A percentile compares a stretch with the other conserved stretches of the same genome.
Conservation (phyloP, 2,797 vertebrate species). For the Bufotes viridis region DNA sequence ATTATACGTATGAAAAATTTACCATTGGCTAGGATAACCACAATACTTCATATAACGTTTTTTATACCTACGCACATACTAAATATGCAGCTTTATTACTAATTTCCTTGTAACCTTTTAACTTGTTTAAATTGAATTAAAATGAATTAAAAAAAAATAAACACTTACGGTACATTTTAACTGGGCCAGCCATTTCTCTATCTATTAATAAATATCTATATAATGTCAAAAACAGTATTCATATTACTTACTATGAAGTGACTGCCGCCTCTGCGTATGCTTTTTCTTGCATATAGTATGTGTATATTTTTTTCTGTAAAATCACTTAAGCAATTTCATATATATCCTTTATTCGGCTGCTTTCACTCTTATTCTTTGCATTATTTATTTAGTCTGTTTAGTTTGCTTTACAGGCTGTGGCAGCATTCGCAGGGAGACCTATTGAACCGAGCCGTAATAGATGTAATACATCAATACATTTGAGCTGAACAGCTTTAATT, state of each 20-base stretch:
- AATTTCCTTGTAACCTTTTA: too few relatives aligned
- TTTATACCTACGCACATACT: too few relatives aligned
- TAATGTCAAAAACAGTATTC: too few relatives aligned
- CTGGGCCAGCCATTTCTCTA: too few relatives aligned
- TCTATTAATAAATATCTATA: too few relatives aligned
- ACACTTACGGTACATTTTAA: too few relatives aligned
- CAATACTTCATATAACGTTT: too few relatives aligned
- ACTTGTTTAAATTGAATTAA: too few relatives aligned
- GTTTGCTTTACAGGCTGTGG: constrained; percentile 86
- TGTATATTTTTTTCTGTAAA: not conserved
- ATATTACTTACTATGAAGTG: not conserved
- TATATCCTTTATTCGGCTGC: constrained; percentile 67
- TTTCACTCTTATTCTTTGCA: constrained; percentile 70
- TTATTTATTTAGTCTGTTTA: constrained; percentile 97
- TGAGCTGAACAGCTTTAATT: constrained; percentile 99
- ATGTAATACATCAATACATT: constrained; percentile 99
- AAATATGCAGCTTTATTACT: too few relatives aligned
- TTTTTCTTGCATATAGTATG: not conserved
- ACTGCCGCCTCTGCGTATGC: not conserved
- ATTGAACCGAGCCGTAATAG: constrained; percentile 96
- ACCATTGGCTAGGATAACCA: too few relatives aligned
- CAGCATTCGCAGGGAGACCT: constrained; percentile 86
- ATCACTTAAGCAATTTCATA: not conserved
- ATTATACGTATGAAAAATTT: too few relatives aligned
- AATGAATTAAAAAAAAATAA: too few relatives aligned